phyloP scores from a whole-genome alignment of 2,113 vertebrate species.

The Cinclus cinclus region DNA sequence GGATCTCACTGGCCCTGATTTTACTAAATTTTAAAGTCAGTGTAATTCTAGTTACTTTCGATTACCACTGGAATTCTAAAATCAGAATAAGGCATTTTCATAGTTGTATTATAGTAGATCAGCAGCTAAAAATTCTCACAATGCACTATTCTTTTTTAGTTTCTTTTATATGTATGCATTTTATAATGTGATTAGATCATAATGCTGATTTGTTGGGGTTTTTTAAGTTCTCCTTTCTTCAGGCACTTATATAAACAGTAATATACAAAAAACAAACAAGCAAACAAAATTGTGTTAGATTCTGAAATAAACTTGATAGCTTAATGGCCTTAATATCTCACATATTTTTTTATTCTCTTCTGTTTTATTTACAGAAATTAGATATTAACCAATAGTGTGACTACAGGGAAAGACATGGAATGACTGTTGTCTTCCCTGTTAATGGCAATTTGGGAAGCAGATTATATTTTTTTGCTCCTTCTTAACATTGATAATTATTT shows the following conservation, averaged over 20 bases:
- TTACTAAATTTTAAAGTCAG: neutral
- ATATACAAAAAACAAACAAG: neutral
- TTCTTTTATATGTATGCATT: neutral
- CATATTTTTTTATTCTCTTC: neutral
- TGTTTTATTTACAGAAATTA: neutral
- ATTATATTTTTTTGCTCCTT: neutral
- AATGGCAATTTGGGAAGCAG: neutral
- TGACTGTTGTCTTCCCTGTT: neutral
- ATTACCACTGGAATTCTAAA: neutral
- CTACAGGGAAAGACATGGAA: neutral
- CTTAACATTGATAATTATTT: neutral
- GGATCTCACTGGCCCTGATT: neutral
- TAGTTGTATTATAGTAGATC: neutral
- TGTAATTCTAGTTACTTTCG: neutral
- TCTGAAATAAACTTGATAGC: neutral
- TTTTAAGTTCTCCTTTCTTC: neutral
- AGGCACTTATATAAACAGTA: neutral
- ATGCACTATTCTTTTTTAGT: neutral
- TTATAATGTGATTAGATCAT: neutral
- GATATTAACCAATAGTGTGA: neutral
- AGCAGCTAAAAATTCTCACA: neutral
- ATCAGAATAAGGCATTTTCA: neutral
- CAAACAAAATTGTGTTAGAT: neutral
- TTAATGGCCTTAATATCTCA: neutral
- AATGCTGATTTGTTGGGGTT: neutral